Base-by-base conservation (phyloP, 2,113 vertebrate species). In the Microcebus tavaratra region DNA sequence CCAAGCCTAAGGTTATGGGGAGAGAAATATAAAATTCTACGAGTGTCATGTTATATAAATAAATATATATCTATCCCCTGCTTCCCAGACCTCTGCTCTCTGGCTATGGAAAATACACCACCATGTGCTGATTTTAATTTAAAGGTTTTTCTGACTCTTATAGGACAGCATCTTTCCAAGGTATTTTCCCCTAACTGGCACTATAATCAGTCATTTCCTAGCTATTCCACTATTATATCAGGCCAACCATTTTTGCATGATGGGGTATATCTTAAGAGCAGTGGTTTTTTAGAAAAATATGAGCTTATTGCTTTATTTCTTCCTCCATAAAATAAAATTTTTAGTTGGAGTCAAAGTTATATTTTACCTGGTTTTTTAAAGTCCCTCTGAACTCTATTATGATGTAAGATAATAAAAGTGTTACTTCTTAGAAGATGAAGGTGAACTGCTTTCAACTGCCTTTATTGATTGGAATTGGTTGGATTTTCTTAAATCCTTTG, bases 141-240 rank as follows among this genome's bases (percentile, higher is more conserved):
- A 48, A 50, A 65, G 8, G 1, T 65, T 82, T 84, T 53, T 82
- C 11, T 90, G 34, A 78, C 67, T 90, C 17, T 73, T 73, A 0
- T 20, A 94, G 27, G 7, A 27, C 2, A 85, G 1, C 3, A 59
- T 9, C 8, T 2, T 2, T 81, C 50, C 0, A 59, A 31, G 1
- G 14, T 7, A 20, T 50, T 82, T 63, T 72, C 31, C 15, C 17
- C 23, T 87, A 23, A 36, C 65, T 65, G 31, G 31, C 4, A 87
- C 6, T 29, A 67, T 65, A 92, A 34, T 10, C 7, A 50, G 21
- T 1, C 6, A 78, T 53, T 94, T 31, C 45, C 1, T 89, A 76
- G 7, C 6, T 8, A 27, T 82, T 55, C 1, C 23, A 79, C 13
- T 14, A 79, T 25, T 42, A 9, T n/a, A 55, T n/a, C 11, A 85